phyloP scores from a whole-genome alignment of 2,113 vertebrate species.

The Ondatra zibethicus region DNA sequence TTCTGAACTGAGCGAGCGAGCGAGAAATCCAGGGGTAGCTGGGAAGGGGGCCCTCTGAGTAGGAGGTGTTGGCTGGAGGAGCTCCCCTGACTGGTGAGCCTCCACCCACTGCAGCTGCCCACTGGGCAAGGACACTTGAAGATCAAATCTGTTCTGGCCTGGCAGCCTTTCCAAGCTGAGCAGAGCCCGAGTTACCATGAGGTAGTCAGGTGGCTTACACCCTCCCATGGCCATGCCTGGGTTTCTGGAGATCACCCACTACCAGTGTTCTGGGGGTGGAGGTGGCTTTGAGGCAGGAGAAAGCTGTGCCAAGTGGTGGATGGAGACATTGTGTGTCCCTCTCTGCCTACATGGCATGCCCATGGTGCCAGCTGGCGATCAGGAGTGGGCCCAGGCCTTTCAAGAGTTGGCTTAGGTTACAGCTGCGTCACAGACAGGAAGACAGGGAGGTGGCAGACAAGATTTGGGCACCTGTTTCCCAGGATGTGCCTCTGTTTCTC shows the following conservation, averaged over 20 bases:
- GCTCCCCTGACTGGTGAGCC: not conserved
- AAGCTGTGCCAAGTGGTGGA: constrained; percentile 28
- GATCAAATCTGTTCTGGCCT: constrained; percentile 67
- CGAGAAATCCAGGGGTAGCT: not conserved
- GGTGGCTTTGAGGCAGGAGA: constrained; percentile 23
- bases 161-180: not conserved
- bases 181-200: constrained; percentile 30
- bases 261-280: not conserved
- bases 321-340: constrained; percentile 28
- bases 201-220: not conserved
- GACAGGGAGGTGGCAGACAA: not conserved
- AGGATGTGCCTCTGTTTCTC: not conserved
- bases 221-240: not conserved
- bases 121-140: constrained; percentile 79
- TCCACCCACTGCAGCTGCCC: not conserved
- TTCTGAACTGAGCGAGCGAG: not conserved
- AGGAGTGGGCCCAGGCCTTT: not conserved
- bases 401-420: constrained; percentile 64
- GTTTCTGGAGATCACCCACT: not conserved
- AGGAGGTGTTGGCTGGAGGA: not conserved
- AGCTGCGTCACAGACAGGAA: constrained; percentile 49
- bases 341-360: not conserved
- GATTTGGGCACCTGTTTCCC: constrained; percentile 41
- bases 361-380: constrained; percentile 35
- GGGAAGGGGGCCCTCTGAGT: not conserved